phyloP scores from a whole-genome alignment of 2,888 invertebrate species.

The Lithosia quadra region DNA sequence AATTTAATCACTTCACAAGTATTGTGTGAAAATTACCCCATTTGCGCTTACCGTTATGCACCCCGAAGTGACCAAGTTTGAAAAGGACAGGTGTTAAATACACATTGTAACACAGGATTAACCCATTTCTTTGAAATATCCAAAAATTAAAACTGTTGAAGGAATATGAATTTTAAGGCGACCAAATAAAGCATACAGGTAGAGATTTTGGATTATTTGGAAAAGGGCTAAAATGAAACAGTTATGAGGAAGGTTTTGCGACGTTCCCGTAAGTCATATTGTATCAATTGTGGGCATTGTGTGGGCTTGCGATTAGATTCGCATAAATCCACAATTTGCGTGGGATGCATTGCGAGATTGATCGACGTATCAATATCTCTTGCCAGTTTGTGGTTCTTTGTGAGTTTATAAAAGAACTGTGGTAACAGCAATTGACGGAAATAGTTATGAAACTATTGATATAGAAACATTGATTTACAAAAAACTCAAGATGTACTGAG shows the following conservation, averaged over 20 bases:
- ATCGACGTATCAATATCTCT: constrained; percentile 54
- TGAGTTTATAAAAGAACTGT: constrained; percentile 35
- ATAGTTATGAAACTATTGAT: too few relatives aligned
- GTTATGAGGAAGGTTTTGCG: constrained; percentile 22
- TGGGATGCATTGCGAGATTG: constrained; percentile 40
- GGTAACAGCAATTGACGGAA: constrained; percentile 18
- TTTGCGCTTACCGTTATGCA: neutral
- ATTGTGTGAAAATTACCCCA: neutral
- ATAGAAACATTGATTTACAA: too few relatives aligned
- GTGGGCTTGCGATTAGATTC: constrained; percentile 62
- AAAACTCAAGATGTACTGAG: too few relatives aligned
- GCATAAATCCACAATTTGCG: constrained; percentile 53
- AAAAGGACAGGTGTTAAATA: constrained; percentile 55
- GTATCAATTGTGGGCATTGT: constrained; percentile 65
- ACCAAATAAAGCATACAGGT: neutral
- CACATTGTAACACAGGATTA: constrained; percentile 54
- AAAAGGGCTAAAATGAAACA: constrained; percentile 55
- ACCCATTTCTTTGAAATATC: constrained; percentile 16
- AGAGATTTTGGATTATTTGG: neutral
- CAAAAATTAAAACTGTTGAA: neutral
- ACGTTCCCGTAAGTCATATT: constrained; percentile 9
- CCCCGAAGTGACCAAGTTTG: neutral
- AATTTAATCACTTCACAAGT: neutral
- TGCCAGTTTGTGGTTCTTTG: constrained; percentile 39
- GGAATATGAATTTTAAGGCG: neutral